phyloP scores from a whole-genome alignment of 64 coral and sea anemone species.

The Dendrophyllia cribrosa region DNA sequence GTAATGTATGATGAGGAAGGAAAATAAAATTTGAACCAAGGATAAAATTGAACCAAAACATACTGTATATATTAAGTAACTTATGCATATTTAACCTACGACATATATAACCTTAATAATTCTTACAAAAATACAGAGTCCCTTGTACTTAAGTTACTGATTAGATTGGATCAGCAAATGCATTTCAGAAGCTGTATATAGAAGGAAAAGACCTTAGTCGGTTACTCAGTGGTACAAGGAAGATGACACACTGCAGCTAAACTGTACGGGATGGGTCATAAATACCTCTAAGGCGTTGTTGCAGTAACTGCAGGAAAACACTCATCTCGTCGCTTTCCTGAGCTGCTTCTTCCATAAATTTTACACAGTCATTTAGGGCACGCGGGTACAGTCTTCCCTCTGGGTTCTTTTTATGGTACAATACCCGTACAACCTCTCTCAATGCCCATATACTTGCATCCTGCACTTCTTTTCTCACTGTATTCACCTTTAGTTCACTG shows the following conservation, averaged over 20 bases:
- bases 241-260: neutral
- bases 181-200: no score
- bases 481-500: conserved; percentile 48
- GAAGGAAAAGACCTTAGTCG: no score
- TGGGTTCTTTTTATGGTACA: conserved; percentile 50
- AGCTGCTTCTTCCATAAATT: conserved; percentile 52
- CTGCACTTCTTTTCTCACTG: conserved; percentile 66
- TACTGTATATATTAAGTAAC: no score
- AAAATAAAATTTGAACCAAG: no score
- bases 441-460: conserved; percentile 63
- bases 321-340: conserved; percentile 39
- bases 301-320: conserved; percentile 48
- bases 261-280: conserved; percentile 45
- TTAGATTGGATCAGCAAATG: no score
- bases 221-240: neutral
- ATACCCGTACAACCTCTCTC: conserved; percentile 24
- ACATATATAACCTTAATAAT: no score
- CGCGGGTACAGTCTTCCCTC: conserved; percentile 26
- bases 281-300: conserved; percentile 54
- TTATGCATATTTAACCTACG: no score
- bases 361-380: conserved; percentile 32
- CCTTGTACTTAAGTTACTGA: no score
- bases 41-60: no score
- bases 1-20: no score
- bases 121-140: no score